Percentiles rank a stretch among this genome's conserved stretches.
phyloP scores from a whole-genome alignment of 2,113 vertebrate species.

The Hemiscyllium ocellatum region DNA sequence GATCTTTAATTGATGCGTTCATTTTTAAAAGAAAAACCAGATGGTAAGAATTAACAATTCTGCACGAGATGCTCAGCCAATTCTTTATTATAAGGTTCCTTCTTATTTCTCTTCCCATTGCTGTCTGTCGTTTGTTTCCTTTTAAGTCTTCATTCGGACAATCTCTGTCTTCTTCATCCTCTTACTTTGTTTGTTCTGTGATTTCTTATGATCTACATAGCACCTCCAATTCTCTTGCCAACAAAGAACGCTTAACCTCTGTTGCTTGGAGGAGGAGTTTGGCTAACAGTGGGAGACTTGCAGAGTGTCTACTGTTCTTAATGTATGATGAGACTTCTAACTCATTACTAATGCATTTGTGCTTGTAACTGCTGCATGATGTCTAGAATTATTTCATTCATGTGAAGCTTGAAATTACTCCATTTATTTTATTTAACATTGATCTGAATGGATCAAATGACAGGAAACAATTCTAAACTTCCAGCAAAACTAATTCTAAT shows the following conservation, averaged over 20 bases:
- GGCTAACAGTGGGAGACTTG: neutral
- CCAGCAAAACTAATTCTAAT: constrained; percentile 21
- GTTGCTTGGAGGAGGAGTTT: neutral
- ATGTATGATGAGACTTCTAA: neutral
- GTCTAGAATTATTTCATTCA: constrained; percentile 20
- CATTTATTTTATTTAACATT: constrained; percentile 32
- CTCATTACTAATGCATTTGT: neutral
- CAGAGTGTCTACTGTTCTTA: neutral
- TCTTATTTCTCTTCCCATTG: neutral
- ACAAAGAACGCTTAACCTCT: neutral
- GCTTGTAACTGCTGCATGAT: neutral
- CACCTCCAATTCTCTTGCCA: neutral
- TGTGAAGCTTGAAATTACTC: neutral
- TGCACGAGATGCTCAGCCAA: neutral
- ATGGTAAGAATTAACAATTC: neutral
- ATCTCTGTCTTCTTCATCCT: neutral
- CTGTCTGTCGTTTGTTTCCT: neutral
- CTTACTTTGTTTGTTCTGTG: neutral
- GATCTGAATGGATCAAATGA: constrained; percentile 31
- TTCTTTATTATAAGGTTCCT: neutral
- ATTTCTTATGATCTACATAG: neutral
- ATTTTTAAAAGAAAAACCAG: neutral
- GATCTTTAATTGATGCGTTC: neutral
- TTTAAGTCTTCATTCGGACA: neutral
- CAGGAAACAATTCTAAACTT: constrained; percentile 31